Percentiles rank a stretch among this genome's conserved stretches.
phyloP scores from a whole-genome alignment of 2,113 vertebrate species.

The Phylloscopus trochiloides region DNA sequence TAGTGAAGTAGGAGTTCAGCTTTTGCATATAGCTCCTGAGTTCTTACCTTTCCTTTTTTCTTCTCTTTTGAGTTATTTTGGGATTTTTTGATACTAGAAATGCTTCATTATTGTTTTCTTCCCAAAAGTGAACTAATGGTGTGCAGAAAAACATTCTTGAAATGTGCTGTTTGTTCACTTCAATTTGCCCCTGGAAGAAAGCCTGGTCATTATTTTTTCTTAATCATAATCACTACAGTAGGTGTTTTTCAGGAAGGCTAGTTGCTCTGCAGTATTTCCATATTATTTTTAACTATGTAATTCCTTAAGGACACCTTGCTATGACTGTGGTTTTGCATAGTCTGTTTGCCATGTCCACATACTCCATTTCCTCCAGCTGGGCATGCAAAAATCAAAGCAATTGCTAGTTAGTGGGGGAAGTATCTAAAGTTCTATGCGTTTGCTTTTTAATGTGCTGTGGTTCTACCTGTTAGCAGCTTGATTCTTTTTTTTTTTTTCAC shows the following conservation, averaged over 20 bases:
- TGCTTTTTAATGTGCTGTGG: not conserved
- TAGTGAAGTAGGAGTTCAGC: not conserved
- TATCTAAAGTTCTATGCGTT: not conserved
- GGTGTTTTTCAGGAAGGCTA: not conserved
- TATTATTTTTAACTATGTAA: not conserved
- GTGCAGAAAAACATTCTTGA: not conserved
- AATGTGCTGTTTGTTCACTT: not conserved
- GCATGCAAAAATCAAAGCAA: not conserved
- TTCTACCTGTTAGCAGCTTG: not conserved
- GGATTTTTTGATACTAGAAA: not conserved
- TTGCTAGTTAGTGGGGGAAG: not conserved
- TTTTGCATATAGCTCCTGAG: not conserved
- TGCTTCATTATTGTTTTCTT: not conserved
- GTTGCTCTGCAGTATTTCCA: not conserved
- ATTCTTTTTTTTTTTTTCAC: not conserved
- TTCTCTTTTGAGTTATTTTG: not conserved
- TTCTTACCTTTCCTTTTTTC: not conserved
- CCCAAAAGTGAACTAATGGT: not conserved
- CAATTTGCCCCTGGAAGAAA: not conserved
- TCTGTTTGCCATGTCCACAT: accelerated
- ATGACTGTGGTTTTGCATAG: not conserved
- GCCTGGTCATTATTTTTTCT: not conserved
- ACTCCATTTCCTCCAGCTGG: not conserved
- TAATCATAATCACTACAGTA: not conserved
- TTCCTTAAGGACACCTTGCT: not conserved